Evolutionary conservation across 2,113 vertebrate genomes (phyloP).

Genomic region (Nesospiza acunhae): DNA sequence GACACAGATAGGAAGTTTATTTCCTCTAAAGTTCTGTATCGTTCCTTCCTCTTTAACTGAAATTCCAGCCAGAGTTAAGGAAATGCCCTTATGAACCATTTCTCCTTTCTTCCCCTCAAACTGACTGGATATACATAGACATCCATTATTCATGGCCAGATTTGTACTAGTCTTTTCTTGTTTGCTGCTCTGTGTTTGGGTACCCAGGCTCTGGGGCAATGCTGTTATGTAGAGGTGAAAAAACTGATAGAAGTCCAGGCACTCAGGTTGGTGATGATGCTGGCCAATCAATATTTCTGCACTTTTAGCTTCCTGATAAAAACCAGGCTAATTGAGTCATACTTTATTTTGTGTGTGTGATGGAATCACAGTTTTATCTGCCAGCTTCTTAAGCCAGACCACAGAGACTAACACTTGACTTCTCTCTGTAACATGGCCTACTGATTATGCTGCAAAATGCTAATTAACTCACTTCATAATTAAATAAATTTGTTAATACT

Average conservation of each 20-base stretch:
- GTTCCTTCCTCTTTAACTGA: slow-evolving; percentile 82
- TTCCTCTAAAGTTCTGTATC: slow-evolving; percentile 81
- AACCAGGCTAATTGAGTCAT: slow-evolving; percentile 19
- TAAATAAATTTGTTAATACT: neutral
- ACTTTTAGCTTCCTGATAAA: slow-evolving; percentile 13
- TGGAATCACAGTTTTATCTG: neutral
- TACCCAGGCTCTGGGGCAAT: slow-evolving; percentile 67
- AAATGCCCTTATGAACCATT: slow-evolving; percentile 69
- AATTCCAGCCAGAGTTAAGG: slow-evolving; percentile 79
- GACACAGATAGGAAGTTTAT: slow-evolving; percentile 55
- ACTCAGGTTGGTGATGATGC: slow-evolving; percentile 74
- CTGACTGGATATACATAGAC: neutral
- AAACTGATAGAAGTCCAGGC: slow-evolving; percentile 79
- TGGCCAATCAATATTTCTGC: slow-evolving; percentile 14
- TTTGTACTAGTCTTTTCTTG: neutral
- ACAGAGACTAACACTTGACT: neutral
- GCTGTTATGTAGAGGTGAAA: slow-evolving; percentile 79
- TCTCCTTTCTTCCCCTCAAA: slow-evolving; percentile 61
- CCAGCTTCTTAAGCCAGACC: neutral
- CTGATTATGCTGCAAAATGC: neutral
- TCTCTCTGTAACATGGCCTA: neutral
- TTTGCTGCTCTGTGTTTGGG: slow-evolving; percentile 4
- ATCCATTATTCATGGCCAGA: slow-evolving; percentile 36
- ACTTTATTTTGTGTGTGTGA: neutral
- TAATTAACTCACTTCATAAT: neutral